phyloP scores from a whole-genome alignment of 2,113 vertebrate species.

The Hymenochirus boettgeri region DNA sequence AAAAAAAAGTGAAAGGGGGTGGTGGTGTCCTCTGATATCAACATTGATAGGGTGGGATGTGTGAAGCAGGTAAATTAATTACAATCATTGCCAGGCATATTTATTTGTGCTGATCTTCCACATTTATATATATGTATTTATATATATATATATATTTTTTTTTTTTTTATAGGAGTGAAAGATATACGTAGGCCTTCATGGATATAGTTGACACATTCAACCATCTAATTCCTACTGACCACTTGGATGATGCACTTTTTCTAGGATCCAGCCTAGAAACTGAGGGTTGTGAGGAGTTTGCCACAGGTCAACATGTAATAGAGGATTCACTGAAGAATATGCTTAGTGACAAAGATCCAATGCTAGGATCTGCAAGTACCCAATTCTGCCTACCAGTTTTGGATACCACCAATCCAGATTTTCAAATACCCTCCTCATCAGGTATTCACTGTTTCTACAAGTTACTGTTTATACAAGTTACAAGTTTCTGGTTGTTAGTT shows the following conservation, averaged over 20 bases:
- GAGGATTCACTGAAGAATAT: conserved; percentile 98
- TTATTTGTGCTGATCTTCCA: too few species aligned
- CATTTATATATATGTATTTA: too few species aligned
- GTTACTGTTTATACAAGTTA: too few species aligned
- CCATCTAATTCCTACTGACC: conserved; percentile 98
- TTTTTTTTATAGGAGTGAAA: conserved; percentile 80
- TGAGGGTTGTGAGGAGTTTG: conserved; percentile 96
- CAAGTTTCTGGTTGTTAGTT: too few species aligned
- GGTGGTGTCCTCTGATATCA: too few species aligned
- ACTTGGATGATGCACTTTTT: conserved; percentile 94
- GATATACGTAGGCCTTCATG: conserved; percentile 94
- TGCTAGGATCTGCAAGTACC: conserved; percentile 96
- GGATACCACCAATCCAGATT: conserved; percentile 88
- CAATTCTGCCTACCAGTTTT: conserved; percentile 92
- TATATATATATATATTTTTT: too few species aligned
- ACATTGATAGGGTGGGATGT: too few species aligned
- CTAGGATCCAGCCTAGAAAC: conserved; percentile 93
- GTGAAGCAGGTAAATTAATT: too few species aligned
- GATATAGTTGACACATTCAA: conserved; percentile 99
- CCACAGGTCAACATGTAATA: conserved; percentile 75
- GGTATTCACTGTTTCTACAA: too few species aligned
- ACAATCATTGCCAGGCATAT: too few species aligned
- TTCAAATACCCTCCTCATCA: conserved; percentile 83
- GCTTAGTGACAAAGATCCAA: conserved; percentile 99
- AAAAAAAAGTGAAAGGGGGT: too few species aligned